phyloP scores from a whole-genome alignment of 1,140 invertebrate species.

The Eriocheir sinensis region DNA sequence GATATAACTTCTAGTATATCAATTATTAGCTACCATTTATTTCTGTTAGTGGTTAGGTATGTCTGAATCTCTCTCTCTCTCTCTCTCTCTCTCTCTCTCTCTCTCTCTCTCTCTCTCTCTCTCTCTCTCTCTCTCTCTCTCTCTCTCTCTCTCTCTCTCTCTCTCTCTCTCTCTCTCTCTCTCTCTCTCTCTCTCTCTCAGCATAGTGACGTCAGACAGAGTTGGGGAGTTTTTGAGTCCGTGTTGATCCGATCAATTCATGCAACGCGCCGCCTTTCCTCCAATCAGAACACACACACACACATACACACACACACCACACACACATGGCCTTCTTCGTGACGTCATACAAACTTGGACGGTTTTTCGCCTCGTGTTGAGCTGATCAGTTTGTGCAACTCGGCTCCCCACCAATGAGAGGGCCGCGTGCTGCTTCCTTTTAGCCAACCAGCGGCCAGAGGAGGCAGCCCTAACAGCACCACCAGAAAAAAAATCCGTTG shows the following conservation, averaged over 20 bases:
- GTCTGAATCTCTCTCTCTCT: no score
- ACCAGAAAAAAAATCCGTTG: no score
- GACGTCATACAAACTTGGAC: conserved; percentile 53
- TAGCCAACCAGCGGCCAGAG: background rate
- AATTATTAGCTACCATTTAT: no score
- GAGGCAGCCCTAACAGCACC: background rate
- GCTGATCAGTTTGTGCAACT: conserved; percentile 52
- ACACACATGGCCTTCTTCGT: conserved; percentile 3
- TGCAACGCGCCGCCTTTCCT: conserved; percentile 7
- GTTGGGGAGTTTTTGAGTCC: background rate
- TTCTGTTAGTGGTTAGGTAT: no score
- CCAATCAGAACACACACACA: background rate
- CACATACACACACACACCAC: conserved; percentile 21
- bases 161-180: no score
- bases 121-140: no score
- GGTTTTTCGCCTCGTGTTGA: conserved; percentile 43
- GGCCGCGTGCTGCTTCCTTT: background rate
- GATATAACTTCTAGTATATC: no score
- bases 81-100: no score
- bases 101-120: no score
- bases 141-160: background rate
- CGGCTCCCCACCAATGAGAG: conserved; percentile 41
- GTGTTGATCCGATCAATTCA: background rate
- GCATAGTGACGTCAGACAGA: conserved; percentile 23
- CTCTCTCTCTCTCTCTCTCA: conserved; percentile 23